Conservation (phyloP, 2,888 invertebrate genomes). For the Arctia plantaginis region DNA sequence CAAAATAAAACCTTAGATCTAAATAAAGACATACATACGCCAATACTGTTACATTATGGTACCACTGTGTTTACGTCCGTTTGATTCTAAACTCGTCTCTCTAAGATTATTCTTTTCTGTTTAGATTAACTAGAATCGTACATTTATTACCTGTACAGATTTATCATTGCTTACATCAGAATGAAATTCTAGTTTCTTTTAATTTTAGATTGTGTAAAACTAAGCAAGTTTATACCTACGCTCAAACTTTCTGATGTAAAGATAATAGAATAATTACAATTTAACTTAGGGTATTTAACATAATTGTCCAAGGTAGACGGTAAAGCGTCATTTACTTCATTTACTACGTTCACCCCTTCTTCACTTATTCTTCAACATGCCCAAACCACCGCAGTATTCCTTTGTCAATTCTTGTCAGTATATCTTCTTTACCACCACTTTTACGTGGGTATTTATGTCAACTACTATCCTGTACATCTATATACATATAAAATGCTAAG, state of each 20-base stretch:
- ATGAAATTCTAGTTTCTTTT: background rate
- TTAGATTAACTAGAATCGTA: background rate
- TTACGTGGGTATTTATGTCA: no score
- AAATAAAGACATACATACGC: background rate
- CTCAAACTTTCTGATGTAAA: background rate
- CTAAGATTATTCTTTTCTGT: background rate
- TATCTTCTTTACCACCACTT: no score
- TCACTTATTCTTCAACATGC: background rate
- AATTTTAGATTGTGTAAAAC: background rate
- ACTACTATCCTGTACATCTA: no score
- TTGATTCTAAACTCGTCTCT: background rate
- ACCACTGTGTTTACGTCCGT: background rate
- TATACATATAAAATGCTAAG: no score
- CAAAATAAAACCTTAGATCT: background rate
- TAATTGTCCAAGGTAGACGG: background rate
- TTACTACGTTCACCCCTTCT: background rate
- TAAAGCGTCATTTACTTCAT: background rate
- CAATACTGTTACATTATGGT: no score
- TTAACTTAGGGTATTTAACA: background rate
- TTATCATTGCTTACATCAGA: background rate
- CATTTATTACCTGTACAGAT: conserved; percentile 6
- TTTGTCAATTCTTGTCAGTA: no score
- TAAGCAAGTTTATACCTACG: background rate
- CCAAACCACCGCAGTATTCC: background rate
- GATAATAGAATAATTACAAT: background rate